Evolutionary conservation across 2,797 vertebrate species (phyloP).

Genomic region (Anomalospiza imberbis): DNA sequence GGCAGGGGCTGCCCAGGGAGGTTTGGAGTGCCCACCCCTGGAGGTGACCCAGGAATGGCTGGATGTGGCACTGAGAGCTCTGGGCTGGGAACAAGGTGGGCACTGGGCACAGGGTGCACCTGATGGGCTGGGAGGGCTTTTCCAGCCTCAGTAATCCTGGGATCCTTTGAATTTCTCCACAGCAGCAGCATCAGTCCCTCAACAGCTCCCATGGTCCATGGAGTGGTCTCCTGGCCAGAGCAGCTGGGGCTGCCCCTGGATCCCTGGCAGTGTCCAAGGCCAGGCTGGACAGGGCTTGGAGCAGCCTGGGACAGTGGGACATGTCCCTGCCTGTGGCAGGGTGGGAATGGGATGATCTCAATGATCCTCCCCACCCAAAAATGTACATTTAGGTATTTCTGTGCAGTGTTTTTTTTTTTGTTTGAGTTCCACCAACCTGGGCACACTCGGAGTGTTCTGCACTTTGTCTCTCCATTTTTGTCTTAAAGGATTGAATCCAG

Average conservation of each 20-base stretch:
- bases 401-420: not conserved
- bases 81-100: not conserved
- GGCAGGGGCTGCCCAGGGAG: not conserved
- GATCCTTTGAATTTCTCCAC: not conserved
- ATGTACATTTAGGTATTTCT: not conserved
- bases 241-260: not conserved
- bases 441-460: not conserved
- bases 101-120: fast-evolving
- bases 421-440: not conserved
- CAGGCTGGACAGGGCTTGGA: not conserved
- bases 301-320: fast-evolving
- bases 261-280: not conserved
- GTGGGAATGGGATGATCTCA: not conserved
- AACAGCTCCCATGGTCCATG: not conserved
- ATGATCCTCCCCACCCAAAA: not conserved
- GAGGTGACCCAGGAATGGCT: fast-evolving
- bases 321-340: not conserved
- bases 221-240: not conserved
- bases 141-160: not conserved
- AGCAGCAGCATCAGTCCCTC: not conserved
- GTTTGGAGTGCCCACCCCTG: not conserved
- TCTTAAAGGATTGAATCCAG: not conserved
- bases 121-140: fast-evolving
- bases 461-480: not conserved
- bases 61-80: fast-evolving